Base-by-base conservation (phyloP, 2,113 vertebrate genomes). In the Lophochroa leadbeateri region DNA sequence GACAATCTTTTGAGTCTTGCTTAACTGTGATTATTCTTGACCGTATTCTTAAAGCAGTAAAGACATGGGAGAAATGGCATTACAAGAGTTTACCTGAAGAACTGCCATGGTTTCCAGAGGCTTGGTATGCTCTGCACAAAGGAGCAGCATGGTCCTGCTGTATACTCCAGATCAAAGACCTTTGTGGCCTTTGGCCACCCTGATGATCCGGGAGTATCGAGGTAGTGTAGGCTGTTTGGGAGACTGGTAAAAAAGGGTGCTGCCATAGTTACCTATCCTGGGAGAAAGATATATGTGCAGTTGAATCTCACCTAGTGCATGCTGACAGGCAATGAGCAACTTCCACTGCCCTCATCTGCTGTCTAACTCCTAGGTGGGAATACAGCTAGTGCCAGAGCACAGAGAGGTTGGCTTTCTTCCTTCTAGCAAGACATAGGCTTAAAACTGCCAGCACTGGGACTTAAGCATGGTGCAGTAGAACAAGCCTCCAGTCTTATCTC, bases 161-260 rank as follows among this genome's bases (percentile, higher is more conserved):
- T 29, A 1, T 17, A 21, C 28, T 69, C 37, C 43, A 68, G 6
- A 17, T 15, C 12, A 35, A 50, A 16, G 47, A 43, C 19, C 3
- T 57, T 28, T 44, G 28, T 9, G 6, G 21, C 15, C 47, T 84
- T 77, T 69, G 43, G 15, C 29, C 44, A 20, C 13, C 7, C 31
- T 90, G 33, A 9, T 3, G 1, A 15, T 16, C 4, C 2, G 8
- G 17, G 53, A 63, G 6, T 3, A 16, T 14, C 1, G 2, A 58
- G 43, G 31, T n/a, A 27, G 13, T 0, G 10, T n/a, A 50, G 18
- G 31, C 13, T 20, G 23, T 7, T 14, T 0, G 1, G 27, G 19
- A 65, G 17, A 16, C 23, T 44, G 55, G 17, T 33, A 7, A 63
- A 76, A 8, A 16, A 52, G 23, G 31, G 58, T 70, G 13, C 25